Conservation (phyloP, 2,113 vertebrate genomes). For the Notarius quadriscutis region DNA sequence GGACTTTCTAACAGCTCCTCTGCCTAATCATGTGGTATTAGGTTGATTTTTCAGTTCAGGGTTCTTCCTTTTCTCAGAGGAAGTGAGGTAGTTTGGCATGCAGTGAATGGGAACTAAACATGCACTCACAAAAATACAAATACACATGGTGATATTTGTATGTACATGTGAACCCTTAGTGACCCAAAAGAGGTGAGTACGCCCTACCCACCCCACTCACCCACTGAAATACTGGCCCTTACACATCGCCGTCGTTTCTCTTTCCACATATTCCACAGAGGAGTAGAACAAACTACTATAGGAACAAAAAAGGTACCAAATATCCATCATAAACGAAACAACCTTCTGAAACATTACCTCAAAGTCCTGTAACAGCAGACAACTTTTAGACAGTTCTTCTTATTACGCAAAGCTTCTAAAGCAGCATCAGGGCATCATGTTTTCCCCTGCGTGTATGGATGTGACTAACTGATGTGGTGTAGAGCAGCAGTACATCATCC, state of each 20-base stretch:
- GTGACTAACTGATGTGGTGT: neutral
- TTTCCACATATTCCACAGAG: neutral
- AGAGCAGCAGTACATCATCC: neutral
- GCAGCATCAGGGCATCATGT: neutral
- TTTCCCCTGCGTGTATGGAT: neutral
- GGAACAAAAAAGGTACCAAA: neutral
- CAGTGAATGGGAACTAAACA: neutral
- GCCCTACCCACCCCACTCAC: neutral
- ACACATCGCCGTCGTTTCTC: too few relatives aligned
- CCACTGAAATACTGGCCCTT: neutral
- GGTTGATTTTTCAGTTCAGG: neutral
- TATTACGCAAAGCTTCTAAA: neutral
- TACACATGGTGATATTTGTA: neutral
- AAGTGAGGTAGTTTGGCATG: slow-evolving; percentile 6
- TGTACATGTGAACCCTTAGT: neutral
- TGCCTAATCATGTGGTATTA: neutral
- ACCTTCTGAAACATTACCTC: neutral
- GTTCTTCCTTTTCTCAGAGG: slow-evolving; percentile 20
- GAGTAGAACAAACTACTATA: neutral
- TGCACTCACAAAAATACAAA: neutral
- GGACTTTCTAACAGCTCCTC: neutral
- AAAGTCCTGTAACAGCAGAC: neutral
- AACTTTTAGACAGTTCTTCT: neutral
- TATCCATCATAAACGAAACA: neutral
- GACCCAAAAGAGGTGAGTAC: too few relatives aligned